Percentiles rank a stretch among this genome's conserved stretches.
phyloP scores from a whole-genome alignment of 2,797 vertebrate species.

The Iguana delicatissima region DNA sequence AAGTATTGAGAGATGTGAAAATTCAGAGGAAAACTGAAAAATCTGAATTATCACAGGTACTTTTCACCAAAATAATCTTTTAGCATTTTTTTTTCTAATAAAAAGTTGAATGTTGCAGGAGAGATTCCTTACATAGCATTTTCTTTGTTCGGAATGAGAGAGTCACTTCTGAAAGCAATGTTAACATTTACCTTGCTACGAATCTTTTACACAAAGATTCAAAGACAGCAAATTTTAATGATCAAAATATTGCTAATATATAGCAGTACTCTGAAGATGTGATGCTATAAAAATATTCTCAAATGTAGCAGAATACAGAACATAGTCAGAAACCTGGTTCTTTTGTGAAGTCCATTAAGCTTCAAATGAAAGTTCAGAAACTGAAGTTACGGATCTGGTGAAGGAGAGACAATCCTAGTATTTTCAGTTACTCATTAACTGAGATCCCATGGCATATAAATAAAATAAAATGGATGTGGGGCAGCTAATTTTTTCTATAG shows the following conservation, averaged over 20 bases:
- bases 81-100: neutral
- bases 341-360: neutral
- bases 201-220: neutral
- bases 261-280: neutral
- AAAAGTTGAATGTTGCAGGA: neutral
- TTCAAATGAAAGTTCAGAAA: neutral
- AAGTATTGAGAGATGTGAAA: neutral
- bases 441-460: neutral
- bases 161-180: neutral
- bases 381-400: neutral
- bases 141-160: neutral
- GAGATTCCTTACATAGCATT: too few relatives aligned
- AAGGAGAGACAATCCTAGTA: neutral
- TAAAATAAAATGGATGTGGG: slow-evolving; percentile 6
- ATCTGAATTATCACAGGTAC: neutral
- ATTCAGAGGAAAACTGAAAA: neutral
- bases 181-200: neutral
- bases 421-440: neutral
- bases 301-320: neutral
- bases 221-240: neutral
- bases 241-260: neutral
- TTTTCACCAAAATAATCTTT: neutral
- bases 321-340: neutral
- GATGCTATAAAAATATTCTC: neutral
- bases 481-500: neutral